Conservation (phyloP, 1,140 invertebrate genomes). For the Drosophila kepulauana region DNA sequence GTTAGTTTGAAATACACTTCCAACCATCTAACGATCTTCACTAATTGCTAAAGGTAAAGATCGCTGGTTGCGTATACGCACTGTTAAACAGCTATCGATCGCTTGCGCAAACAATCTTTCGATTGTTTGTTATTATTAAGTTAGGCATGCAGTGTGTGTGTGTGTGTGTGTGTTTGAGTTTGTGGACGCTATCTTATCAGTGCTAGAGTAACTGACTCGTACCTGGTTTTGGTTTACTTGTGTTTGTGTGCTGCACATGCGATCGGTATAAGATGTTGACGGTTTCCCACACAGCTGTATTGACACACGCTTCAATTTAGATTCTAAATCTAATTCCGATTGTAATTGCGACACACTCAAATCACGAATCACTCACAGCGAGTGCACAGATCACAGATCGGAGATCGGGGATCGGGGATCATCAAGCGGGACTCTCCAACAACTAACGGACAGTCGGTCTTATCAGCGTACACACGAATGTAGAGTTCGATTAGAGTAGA, state of each 20-base stretch:
- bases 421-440: not conserved
- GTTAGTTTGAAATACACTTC: no score
- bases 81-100: slow-evolving; percentile 17
- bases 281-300: slow-evolving; percentile 27
- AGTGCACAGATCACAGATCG: not conserved
- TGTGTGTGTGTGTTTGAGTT: not conserved
- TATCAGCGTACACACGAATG: slow-evolving; percentile 18
- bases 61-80: slow-evolving; percentile 28
- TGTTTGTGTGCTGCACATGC: slow-evolving; percentile 39
- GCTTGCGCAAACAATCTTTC: not conserved
- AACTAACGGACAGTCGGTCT: slow-evolving; percentile 7
- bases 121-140: not conserved
- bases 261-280: slow-evolving; percentile 17
- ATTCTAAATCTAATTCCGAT: not conserved
- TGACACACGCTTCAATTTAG: slow-evolving; percentile 22
- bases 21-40: no score
- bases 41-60: not conserved
- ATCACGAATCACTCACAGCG: not conserved
- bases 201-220: slow-evolving; percentile 1
- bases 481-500: no score
- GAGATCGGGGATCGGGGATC: slow-evolving; percentile 1
- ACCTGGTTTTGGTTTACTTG: slow-evolving; percentile 24
- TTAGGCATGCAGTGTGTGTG: not conserved
- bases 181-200: slow-evolving; percentile 46
- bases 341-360: not conserved